phyloP scores from a whole-genome alignment of 35 echinoderm and acorn worm species.

The Heliocidaris tuberculata region DNA sequence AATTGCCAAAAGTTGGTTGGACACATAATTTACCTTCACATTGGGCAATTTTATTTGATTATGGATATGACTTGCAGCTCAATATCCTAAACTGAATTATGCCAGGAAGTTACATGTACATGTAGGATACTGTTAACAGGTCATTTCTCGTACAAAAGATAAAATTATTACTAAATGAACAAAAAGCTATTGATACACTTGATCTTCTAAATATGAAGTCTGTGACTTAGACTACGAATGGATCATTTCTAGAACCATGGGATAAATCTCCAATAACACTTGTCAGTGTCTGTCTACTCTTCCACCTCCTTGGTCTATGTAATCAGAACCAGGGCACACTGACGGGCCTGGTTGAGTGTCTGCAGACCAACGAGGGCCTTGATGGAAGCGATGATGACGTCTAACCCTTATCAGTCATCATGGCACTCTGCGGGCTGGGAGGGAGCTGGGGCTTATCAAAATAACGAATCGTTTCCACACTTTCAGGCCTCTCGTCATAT shows the following conservation, averaged over 20 bases:
- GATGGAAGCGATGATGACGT: background rate
- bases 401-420: background rate
- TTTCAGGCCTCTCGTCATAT: background rate
- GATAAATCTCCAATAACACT: background rate
- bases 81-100: no score
- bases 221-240: background rate
- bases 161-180: no score
- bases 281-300: background rate
- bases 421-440: background rate
- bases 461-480: slow-evolving; percentile 4
- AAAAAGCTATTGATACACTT: background rate
- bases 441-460: background rate
- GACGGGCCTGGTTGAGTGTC: background rate
- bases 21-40: no score
- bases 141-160: no score
- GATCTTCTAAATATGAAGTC: background rate
- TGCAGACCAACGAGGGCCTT: background rate
- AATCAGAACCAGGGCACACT: background rate
- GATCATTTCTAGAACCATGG: background rate
- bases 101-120: no score
- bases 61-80: no score
- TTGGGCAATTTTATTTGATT: no score
- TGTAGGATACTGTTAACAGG: no score
- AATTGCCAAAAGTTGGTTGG: no score
- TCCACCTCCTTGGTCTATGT: no score